phyloP scores from a whole-genome alignment of 2,113 vertebrate species.

The Tachysurus vachellii region DNA sequence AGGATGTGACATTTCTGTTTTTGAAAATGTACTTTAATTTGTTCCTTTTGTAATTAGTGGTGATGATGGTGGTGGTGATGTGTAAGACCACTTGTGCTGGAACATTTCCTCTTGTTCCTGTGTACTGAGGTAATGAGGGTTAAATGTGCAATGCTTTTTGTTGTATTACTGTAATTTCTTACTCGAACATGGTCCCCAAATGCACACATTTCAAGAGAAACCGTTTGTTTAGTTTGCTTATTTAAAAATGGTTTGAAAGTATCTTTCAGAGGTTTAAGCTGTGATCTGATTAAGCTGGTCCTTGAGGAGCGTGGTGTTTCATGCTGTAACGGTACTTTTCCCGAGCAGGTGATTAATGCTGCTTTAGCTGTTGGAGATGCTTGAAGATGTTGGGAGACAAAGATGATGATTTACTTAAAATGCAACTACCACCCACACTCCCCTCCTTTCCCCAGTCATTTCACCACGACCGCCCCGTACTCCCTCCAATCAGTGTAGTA shows the following conservation, averaged over 20 bases:
- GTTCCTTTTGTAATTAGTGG: constrained; percentile 74
- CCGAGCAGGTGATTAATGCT: constrained; percentile 72
- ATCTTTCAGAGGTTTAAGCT: constrained; percentile 45
- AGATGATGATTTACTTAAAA: constrained; percentile 38
- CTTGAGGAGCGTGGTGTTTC: neutral
- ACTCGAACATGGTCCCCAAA: constrained; percentile 19
- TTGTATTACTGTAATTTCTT: constrained; percentile 78
- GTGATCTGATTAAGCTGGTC: constrained; percentile 37
- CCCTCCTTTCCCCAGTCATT: neutral
- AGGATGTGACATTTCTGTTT: constrained; percentile 49
- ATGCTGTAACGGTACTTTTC: constrained; percentile 44
- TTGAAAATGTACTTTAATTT: constrained; percentile 35
- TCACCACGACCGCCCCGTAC: neutral
- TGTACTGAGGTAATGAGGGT: constrained; percentile 81
- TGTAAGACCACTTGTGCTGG: constrained; percentile 80
- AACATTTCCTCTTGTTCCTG: constrained; percentile 82
- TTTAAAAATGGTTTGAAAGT: constrained; percentile 30
- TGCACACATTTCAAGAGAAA: constrained; percentile 38
- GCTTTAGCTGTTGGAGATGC: constrained; percentile 69
- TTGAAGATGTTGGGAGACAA: constrained; percentile 22
- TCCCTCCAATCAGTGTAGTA: constrained; percentile 39
- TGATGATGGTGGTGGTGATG: constrained; percentile 23
- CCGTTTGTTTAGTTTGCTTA: constrained; percentile 31
- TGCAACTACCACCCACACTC: constrained; percentile 6
- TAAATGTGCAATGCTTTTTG: constrained; percentile 55